A percentile compares a stretch with the other conserved stretches of the same genome.
These are phyloP conservation scores for Heteronetta atricapilla DNA, from an alignment of 2,113 vertebrate species.

Conservation along the genomic window DNA sequence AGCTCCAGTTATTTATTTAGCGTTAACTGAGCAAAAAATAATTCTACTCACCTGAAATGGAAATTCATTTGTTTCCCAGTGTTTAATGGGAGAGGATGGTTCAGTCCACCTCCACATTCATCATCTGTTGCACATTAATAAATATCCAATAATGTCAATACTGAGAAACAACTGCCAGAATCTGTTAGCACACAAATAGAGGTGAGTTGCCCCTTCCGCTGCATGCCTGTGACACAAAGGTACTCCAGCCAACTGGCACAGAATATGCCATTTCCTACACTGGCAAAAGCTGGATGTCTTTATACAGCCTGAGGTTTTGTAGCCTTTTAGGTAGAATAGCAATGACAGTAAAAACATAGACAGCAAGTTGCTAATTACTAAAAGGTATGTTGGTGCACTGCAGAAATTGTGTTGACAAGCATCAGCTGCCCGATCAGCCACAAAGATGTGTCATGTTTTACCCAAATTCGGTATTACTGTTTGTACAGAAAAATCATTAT, in stretches of 20 bases:
- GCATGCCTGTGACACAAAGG: not conserved
- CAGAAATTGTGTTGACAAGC: not conserved
- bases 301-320: not conserved
- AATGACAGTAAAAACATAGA: not conserved
- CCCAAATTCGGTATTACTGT: not conserved
- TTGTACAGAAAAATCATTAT: not conserved
- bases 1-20: constrained; percentile 27
- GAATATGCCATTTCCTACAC: not conserved
- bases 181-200: not conserved
- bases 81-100: constrained; percentile 33
- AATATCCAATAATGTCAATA: constrained; percentile 40
- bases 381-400: not conserved
- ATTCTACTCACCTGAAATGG: constrained; percentile 6
- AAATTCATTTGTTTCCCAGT: constrained; percentile 29
- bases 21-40: not conserved
- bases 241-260: not conserved
- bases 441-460: not conserved
- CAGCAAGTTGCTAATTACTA: not conserved
- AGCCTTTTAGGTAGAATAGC: not conserved
- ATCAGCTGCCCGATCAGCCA: not conserved
- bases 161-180: not conserved
- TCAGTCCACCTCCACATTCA: constrained; percentile 9
- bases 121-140: constrained; percentile 39
- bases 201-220: not conserved
- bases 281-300: not conserved